Evolutionary conservation across 2,113 vertebrate genomes (phyloP), one percentile per base, ranked within the genome.

Genomic region (Nothocercus nigrocapillus): DNA sequence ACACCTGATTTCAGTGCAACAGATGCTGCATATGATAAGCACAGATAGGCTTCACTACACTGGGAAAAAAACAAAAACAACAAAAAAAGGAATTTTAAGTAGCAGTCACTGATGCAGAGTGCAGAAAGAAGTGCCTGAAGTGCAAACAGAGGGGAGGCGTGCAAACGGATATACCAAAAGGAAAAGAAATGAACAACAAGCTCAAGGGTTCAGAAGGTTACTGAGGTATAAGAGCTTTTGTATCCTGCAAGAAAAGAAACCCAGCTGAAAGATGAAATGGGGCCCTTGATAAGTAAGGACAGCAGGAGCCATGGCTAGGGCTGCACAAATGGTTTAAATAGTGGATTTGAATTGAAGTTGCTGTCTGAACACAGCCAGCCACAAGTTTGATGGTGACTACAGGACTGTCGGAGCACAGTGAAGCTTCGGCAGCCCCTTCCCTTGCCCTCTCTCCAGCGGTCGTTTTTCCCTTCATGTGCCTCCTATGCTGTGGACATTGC

Each of bases 41-140:
- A 15, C n/a, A 24, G 32, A 5, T 6, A 16, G 2, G 18, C 11
- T 17, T 3, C 11, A 17, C 13, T 16, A 10, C 13, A 3, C 1
- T 9, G 45, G 8, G 16, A 44, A 53, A 45, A 6, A 51, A 49
- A 22, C 8, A 36, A 36, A 45, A 42, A 42, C 42, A 11, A 8
- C 11, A 16, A 17, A 32, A 51, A 0, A 14, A 13, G 25, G 69
- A 12, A 38, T 73, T 38, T 18, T 13, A 1, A 8, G 7, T 3
- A 42, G 17, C 13, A 2, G 6, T 54, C 54, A 18, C 54, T 30
- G 28, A 30, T 8, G 8, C 30, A 30, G 27, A 30, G 16, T 34
- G 66, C 45, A 69, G 54, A 47, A 69, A 69, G 66, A 68, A 30
- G 66, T 14, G 30, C 44, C 66, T 69, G 44, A 45, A 47, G 20